Conservation (phyloP, 2,888 invertebrate genomes). For the Subacronicta megacephala region DNA sequence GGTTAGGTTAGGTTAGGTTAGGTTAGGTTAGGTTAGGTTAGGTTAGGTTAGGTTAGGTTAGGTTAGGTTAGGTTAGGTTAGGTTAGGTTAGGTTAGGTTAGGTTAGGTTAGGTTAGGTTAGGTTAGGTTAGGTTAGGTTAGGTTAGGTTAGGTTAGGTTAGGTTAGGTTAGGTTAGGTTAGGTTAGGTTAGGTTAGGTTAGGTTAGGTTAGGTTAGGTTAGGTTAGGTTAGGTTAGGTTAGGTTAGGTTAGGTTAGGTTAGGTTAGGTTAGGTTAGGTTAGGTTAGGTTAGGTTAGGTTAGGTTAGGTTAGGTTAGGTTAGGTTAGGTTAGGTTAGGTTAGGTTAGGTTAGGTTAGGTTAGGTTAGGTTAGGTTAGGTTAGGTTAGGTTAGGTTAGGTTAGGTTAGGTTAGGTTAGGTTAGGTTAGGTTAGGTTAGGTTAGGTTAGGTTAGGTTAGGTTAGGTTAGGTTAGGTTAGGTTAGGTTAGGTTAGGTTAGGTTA, state of each 20-base stretch:
- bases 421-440: slow-evolving; percentile 40
- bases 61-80: slow-evolving; percentile 34
- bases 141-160: slow-evolving; percentile 54
- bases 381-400: slow-evolving; percentile 5
- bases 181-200: slow-evolving; percentile 38
- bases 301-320: slow-evolving; percentile 36
- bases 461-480: slow-evolving; percentile 9
- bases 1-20: slow-evolving; percentile 43
- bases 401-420: slow-evolving; percentile 36
- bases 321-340: slow-evolving; percentile 22
- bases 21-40: slow-evolving; percentile 47
- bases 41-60: slow-evolving; percentile 46
- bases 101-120: slow-evolving; percentile 46
- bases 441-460: slow-evolving; percentile 11
- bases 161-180: slow-evolving; percentile 35
- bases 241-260: slow-evolving; percentile 28
- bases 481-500: slow-evolving; percentile 11
- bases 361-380: slow-evolving; percentile 29
- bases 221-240: slow-evolving; percentile 26
- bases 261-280: slow-evolving; percentile 43
- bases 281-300: slow-evolving; percentile 46
- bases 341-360: slow-evolving; percentile 22
- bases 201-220: slow-evolving; percentile 43
- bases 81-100: slow-evolving; percentile 26
- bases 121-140: slow-evolving; percentile 51